A percentile compares a stretch with the other conserved stretches of the same genome.
Conservation (phyloP, 1,140 invertebrate genomes). For the Leucophenga varia region DNA sequence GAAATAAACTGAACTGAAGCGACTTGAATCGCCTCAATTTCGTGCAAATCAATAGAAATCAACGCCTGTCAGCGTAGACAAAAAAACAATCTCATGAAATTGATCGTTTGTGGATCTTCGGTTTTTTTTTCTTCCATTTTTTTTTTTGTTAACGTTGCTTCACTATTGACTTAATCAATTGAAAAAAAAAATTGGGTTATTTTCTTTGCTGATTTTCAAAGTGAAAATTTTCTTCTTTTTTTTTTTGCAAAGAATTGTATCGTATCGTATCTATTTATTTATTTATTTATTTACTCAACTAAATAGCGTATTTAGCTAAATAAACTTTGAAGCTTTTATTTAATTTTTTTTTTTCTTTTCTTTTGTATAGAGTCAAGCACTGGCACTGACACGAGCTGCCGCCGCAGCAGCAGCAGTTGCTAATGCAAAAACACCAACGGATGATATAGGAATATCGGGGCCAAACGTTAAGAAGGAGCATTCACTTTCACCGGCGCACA, state of each 20-base stretch:
- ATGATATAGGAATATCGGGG: conserved; percentile 32
- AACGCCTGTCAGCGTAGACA: conserved; percentile 47
- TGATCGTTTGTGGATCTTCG: too few species aligned
- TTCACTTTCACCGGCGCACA: conserved; percentile 40
- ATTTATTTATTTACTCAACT: conserved; percentile 9
- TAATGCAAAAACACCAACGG: conserved; percentile 41
- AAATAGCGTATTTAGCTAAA: conserved; percentile 28
- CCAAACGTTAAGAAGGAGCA: conserved; percentile 52
- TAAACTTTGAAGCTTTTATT: conserved; percentile 21
- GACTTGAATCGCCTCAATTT: conserved; percentile 48
- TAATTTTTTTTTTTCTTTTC: conserved; percentile 12
- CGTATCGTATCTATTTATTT: too few species aligned
- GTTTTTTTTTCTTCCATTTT: too few species aligned
- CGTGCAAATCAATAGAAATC: conserved; percentile 51
- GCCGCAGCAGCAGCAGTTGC: conserved; percentile 35
- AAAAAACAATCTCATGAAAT: too few species aligned
- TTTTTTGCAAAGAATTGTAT: too few species aligned
- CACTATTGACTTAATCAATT: conserved; percentile 51
- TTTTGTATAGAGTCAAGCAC: conserved; percentile 43
- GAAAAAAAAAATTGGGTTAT: conserved; percentile 46
- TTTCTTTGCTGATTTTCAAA: conserved; percentile 32
- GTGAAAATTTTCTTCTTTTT: too few species aligned
- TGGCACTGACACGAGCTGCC: conserved; percentile 49
- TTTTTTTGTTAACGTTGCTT: too few species aligned
- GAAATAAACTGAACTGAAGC: too few species aligned